Evolutionary conservation across 2,888 invertebrate species (phyloP), one percentile per base, ranked within the genome.

Genomic region (Ischnura elegans): DNA sequence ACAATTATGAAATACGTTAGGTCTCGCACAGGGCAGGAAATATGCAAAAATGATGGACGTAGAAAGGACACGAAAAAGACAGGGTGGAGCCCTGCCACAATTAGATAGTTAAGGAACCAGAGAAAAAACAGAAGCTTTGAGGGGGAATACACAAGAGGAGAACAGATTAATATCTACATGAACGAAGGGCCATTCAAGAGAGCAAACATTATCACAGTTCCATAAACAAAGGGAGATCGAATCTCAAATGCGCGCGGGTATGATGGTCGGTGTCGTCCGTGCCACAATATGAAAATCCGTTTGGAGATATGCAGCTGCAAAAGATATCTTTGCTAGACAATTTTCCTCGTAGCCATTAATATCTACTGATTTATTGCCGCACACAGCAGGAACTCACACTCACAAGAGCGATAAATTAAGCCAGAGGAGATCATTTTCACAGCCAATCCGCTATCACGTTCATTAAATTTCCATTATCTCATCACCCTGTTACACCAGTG

Each of bases 151-250:
- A 45, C 36, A 85, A 85, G 21, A 85, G 43, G 85, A n/a, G n/a
- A 61, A 61, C 6, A 42, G 36, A 21, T 36, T 43, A 21, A 42
- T 8, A 85, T 3, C 10, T 21, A 36, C 42, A 36, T 42, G 19
- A 10, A 85, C 85, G 85, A 45, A 42, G 86, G 25, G 4, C 21
- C 46, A 86, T 46, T 86, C 10, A 46, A 45, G 43, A 10, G n/a
- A 13, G 86, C 16, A 46, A 45, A 86, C 86, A 86, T 86, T 86
- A 46, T 43, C 45, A 6, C 3, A 43, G 86, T n/a, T 19, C 86
- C 45, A 86, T 86, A 86, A 86, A 86, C 86, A 19, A 86, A 86
- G 86, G 19, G 43, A n/a, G 86, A 86, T 86, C 46, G 25, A 86
- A 86, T 86, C 86, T 21, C 46, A n/a, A 21, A 46, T 46, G 10